Evolutionary conservation across 1,140 invertebrate genomes (phyloP).

Genomic region (Drosophila seguyi): DNA sequence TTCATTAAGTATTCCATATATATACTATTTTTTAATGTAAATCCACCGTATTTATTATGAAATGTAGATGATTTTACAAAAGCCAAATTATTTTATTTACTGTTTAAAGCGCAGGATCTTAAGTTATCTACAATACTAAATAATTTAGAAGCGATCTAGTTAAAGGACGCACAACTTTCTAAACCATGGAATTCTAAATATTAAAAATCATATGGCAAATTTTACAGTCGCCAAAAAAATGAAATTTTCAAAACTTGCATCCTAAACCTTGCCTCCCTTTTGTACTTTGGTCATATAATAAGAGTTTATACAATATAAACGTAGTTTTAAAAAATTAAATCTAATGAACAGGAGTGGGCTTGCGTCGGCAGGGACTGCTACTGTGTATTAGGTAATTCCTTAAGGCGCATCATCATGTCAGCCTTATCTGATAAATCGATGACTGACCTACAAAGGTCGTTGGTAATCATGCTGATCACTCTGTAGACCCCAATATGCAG

Average conservation of each 20-base stretch:
- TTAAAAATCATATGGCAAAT: too few relatives aligned
- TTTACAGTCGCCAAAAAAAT: too few relatives aligned
- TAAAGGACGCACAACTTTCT: too few relatives aligned
- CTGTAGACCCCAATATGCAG: not conserved
- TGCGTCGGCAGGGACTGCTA: not conserved
- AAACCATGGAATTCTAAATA: too few relatives aligned
- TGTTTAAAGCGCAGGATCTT: not conserved
- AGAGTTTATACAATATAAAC: not conserved
- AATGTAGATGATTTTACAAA: too few relatives aligned
- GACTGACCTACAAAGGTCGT: constrained; percentile 34
- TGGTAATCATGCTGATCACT: constrained; percentile 30
- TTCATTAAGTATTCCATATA: constrained; percentile 2
- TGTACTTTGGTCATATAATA: not conserved
- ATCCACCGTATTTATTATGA: not conserved
- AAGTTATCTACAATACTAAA: not conserved
- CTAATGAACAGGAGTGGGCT: not conserved
- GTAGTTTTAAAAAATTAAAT: not conserved
- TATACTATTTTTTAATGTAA: not conserved
- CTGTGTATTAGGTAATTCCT: constrained; percentile 31
- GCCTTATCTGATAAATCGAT: constrained; percentile 42
- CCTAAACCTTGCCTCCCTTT: not conserved
- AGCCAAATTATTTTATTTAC: not conserved
- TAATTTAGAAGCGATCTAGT: not conserved
- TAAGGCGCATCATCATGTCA: constrained; percentile 5
- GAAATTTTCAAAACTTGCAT: not conserved